These are phyloP conservation scores for Apodemia zela DNA, from an alignment of 2,888 invertebrate species.

Conservation along the genomic window DNA sequence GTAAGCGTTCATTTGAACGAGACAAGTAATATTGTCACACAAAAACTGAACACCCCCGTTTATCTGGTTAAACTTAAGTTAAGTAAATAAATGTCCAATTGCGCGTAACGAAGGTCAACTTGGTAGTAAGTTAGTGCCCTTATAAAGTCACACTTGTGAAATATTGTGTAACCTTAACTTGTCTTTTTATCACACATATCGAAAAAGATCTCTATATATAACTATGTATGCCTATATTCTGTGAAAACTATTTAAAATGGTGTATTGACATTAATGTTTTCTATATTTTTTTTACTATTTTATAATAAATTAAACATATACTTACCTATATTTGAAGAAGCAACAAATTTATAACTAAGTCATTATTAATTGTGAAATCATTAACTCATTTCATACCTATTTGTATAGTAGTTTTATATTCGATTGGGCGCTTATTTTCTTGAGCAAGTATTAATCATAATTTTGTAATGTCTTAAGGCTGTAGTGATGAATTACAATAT, in stretches of 20 bases:
- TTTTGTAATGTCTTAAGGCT: constrained; percentile 22
- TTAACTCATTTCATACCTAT: not conserved
- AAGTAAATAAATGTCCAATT: constrained; percentile 16
- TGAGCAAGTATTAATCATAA: constrained; percentile 17
- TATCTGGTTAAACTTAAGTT: constrained; percentile 6
- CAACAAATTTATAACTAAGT: not conserved
- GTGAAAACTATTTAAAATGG: constrained; percentile 1
- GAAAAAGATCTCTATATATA: constrained; percentile 10
- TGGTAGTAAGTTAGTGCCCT: not conserved
- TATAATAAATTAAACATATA: not conserved
- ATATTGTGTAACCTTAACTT: not conserved
- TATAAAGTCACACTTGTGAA: not conserved
- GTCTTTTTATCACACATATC: constrained; percentile 8
- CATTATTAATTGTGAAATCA: not conserved
- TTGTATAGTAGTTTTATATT: constrained; percentile 7
- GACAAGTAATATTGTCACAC: not conserved
- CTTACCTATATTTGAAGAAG: not conserved
- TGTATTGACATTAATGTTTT: not conserved
- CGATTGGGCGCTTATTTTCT: constrained; percentile 14
- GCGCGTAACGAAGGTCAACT: not conserved
- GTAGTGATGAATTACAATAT: constrained; percentile 27
- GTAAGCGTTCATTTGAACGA: not conserved
- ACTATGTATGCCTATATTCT: not conserved
- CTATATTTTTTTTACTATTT: constrained; percentile 14
- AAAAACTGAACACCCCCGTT: too few species aligned